Base-by-base conservation (phyloP, 2,888 invertebrate species). In the Synergus laeviventris region DNA sequence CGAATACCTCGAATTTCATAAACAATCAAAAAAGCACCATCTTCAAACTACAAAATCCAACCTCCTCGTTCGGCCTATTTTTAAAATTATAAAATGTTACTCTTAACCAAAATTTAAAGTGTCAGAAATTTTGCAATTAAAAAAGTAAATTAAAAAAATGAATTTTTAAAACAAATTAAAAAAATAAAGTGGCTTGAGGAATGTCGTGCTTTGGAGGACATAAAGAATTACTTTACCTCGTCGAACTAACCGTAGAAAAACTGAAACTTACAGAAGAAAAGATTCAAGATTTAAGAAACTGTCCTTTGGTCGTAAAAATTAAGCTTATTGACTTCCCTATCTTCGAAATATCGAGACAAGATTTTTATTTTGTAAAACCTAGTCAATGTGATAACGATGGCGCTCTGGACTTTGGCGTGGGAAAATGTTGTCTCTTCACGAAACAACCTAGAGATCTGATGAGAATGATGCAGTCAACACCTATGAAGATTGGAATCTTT, bases 201-300 rank as follows among this genome's bases (percentile, higher is more conserved):
- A 90, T 90, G 90, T 87, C 89, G 74, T 90, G 89, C 79, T 90
- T 90, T 83, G 89, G 88, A 64, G 87, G 87, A 62, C 60, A 76
- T 60, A 85, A 90, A 36, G 88, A 88, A 60, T 86, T 84, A 79
- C 86, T 90, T 54, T 90, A 89, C 78, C 85, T 89, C 59, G 77
- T 86, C 56, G 89, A 90, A 80, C 77, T 90, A 70, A 81, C 85
- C 76, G 81, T 90, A 78, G 84, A 88, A 75, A 87, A 84, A 76
- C 78, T 91, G n/a, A 82, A 81, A 73, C 84, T 90, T 64, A 83
- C 86, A 12, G 74, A 76, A 24, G 83, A 82, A 75, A 89, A 87
- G 82, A 83, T 86, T 60, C 81, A 84, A 74, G 86, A 86, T 64
- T 81, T 87, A 56, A 83, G 81, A 39, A 84, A 84, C 42, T 76